Evolutionary conservation across 1,140 invertebrate genomes (phyloP).

Genomic region (Oreohelix idahoensis): DNA sequence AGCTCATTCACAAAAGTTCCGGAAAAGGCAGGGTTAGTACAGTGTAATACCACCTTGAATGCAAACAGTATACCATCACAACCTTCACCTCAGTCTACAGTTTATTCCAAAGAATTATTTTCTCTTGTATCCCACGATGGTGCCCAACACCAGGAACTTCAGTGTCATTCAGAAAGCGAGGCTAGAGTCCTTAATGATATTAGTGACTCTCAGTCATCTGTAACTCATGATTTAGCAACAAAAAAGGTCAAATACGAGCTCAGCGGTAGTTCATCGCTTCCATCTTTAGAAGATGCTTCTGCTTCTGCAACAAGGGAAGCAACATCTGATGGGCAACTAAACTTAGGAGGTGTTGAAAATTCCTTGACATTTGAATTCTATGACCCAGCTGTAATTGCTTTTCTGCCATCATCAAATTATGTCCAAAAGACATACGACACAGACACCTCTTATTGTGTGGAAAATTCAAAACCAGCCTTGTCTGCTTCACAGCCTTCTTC

Average conservation of each 20-base stretch:
- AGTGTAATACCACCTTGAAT: not conserved
- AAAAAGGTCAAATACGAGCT: not conserved
- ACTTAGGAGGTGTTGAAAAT: not conserved
- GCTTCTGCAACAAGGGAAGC: not conserved
- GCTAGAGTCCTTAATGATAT: not conserved
- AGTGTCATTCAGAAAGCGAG: not conserved
- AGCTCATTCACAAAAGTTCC: not conserved
- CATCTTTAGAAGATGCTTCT: not conserved
- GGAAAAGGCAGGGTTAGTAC: not conserved
- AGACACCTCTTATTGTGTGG: not conserved
- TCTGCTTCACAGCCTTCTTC: not conserved
- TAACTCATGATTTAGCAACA: not conserved
- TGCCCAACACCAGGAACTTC: not conserved
- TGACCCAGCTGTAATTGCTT: conserved; percentile 39
- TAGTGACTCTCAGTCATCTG: not conserved
- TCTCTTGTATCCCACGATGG: not conserved
- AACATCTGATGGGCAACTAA: not conserved
- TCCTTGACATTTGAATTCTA: conserved; percentile 39
- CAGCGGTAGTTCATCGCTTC: not conserved
- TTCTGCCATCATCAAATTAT: conserved; percentile 1
- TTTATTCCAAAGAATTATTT: not conserved
- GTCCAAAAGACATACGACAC: not conserved
- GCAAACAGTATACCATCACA: not conserved
- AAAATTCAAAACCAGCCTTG: not conserved
- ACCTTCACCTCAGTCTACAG: not conserved